phyloP scores from a whole-genome alignment of 2,888 invertebrate genomes.

The Suillia variegata region DNA sequence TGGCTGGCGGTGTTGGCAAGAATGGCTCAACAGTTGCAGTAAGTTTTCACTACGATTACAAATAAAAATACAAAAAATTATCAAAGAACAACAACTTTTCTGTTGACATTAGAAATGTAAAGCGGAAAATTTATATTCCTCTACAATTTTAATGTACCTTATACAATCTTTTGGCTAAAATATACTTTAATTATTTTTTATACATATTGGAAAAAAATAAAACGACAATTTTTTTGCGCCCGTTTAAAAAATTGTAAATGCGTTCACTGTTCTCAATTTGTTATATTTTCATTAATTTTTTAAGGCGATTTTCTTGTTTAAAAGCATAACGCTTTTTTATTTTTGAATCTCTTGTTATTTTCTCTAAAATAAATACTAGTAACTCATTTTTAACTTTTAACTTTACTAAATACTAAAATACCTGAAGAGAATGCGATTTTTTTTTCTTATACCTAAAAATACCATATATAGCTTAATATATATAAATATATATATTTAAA shows the following conservation, averaged over 20 bases:
- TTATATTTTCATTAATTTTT: neutral
- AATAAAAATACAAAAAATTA: too few relatives aligned
- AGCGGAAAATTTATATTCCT: neutral
- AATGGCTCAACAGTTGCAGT: slow-evolving; percentile 99
- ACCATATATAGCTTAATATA: too few relatives aligned
- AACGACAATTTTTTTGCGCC: too few relatives aligned
- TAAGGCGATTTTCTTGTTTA: neutral
- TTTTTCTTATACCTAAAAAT: neutral
- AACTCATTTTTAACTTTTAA: too few relatives aligned
- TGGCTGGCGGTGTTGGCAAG: slow-evolving; percentile 95
- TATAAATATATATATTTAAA: neutral
- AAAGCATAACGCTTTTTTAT: neutral
- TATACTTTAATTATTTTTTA: neutral
- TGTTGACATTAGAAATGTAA: neutral
- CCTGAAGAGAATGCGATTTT: slow-evolving; percentile 1
- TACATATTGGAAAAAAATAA: slow-evolving; percentile 1
- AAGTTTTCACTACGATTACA: slow-evolving; percentile 65
- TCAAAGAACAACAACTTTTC: neutral
- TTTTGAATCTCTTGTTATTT: too few relatives aligned
- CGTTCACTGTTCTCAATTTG: neutral
- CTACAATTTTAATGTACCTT: slow-evolving; percentile 11
- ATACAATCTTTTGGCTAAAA: slow-evolving; percentile 48
- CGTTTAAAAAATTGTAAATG: neutral
- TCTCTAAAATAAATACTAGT: too few relatives aligned
- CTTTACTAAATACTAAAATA: neutral